These are phyloP conservation scores for Neoarius graeffei DNA, from an alignment of 2,113 vertebrate genomes.

Conservation along the genomic window DNA sequence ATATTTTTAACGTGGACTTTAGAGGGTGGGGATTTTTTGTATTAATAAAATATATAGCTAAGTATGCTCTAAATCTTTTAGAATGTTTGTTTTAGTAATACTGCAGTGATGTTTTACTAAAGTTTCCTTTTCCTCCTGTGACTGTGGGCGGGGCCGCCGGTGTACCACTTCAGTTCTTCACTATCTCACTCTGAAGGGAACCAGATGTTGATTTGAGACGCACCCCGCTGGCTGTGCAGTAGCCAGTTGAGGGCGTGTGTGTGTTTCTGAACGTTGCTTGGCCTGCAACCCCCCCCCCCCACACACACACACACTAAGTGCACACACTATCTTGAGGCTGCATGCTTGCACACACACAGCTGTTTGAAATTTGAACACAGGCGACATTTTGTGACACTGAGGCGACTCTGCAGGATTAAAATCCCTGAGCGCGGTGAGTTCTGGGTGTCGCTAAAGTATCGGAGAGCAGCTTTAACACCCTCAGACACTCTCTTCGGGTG, in stretches of 20 bases:
- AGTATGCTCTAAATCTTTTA: too few relatives aligned
- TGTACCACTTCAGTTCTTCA: too few relatives aligned
- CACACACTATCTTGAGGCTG: neutral
- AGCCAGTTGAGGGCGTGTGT: neutral
- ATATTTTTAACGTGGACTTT: too few relatives aligned
- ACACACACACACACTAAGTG: neutral
- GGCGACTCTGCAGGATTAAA: neutral
- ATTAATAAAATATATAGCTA: too few relatives aligned
- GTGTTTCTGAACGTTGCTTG: neutral
- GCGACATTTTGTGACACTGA: neutral
- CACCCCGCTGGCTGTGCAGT: neutral
- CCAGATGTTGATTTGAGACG: neutral
- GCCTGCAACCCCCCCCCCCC: neutral
- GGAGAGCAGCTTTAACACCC: neutral
- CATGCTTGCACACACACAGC: neutral
- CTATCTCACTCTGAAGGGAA: neutral
- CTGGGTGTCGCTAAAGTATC: neutral
- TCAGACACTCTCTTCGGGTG: neutral
- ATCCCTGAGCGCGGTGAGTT: neutral
- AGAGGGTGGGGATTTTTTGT: too few relatives aligned
- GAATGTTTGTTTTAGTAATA: too few relatives aligned
- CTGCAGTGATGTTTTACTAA: neutral
- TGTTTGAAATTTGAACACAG: conserved; percentile 6
- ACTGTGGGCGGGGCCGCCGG: too few relatives aligned
- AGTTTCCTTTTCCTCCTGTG: neutral